Percentiles rank a stretch among this genome's conserved stretches.
These are phyloP conservation scores for Pao palembangensis DNA, from an alignment of 2,113 vertebrate genomes.

Conservation along the genomic window DNA sequence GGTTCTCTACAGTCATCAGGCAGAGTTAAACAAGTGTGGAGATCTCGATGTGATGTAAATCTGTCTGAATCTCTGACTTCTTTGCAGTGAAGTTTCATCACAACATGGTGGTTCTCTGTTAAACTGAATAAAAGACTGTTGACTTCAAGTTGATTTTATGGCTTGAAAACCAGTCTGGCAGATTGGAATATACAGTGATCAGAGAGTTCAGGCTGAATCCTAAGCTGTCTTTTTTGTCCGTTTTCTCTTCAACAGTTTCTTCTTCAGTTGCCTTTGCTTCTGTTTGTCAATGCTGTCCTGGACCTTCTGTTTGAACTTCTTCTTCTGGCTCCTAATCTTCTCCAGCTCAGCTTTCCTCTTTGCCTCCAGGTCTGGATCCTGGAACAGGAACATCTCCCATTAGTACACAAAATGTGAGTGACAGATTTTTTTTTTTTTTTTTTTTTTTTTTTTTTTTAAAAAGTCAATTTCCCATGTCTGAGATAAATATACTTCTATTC, in stretches of 20 bases:
- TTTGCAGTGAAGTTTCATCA: constrained; percentile 60
- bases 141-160: constrained; percentile 19
- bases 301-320: constrained; percentile 75
- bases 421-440: too few species aligned
- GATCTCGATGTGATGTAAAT: constrained; percentile 49
- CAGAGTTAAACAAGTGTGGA: constrained; percentile 14
- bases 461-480: too few species aligned
- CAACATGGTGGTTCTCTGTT: constrained; percentile 48
- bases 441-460: too few species aligned
- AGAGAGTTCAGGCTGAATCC: background rate
- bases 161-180: background rate
- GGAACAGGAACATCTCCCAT: background rate
- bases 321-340: constrained; percentile 81
- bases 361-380: constrained; percentile 90
- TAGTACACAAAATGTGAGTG: too few species aligned
- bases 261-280: constrained; percentile 51
- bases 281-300: constrained; percentile 68
- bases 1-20: constrained; percentile 18
- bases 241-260: constrained; percentile 58
- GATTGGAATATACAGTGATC: background rate
- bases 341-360: constrained; percentile 84
- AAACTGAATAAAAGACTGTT: constrained; percentile 60
- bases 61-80: constrained; percentile 35
- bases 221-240: constrained; percentile 18
- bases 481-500: too few species aligned